Evolutionary conservation across 2,888 invertebrate genomes (phyloP), one percentile per base, ranked within the genome.

Genomic region (Acrobasis consociella): DNA sequence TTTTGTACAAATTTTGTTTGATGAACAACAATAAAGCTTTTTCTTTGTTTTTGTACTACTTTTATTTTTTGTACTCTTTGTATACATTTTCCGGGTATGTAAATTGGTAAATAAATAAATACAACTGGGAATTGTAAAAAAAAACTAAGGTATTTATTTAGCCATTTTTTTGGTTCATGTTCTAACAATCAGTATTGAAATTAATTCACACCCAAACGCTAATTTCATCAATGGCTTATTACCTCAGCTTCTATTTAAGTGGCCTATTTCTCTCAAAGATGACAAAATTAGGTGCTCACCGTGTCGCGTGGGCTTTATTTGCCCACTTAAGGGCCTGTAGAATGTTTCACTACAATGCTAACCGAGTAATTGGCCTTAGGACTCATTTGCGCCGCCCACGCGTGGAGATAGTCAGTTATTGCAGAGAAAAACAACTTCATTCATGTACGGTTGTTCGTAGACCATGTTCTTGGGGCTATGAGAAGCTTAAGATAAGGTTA

Each of bases 381-480:
- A 22, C 42, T 60, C 60, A 42, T 60, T 60, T 60, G n/a, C 42
- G 39, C 51, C 51, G 22, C 60, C 60, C 51, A 60, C 60, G 17
- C 2, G 15, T 46, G 13, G 8, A 52, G 42, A 51, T 38, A 9
- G 37, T 53, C 5, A 13, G 37, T 37, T 51, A 42, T 51, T 10
- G 39, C 7, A 17, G 52, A 51, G n/a, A 38, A 60, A 59, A 60
- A 60, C 60, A 60, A 51, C 60, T 60, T 52, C 17, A 60, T 60
- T 51, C 51, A 51, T 60, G 51, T 13, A 22, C 22, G 56, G 56
- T 56, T 17, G 13, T 60, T 42, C 51, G n/a, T 51, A 60, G 51
- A 42, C 42, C 60, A 22, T 60, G 60, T 60, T 42, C 22, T 11
- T n/a, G 17, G 22, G 51, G 42, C 39, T 39, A 38, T 31, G 42